Base-by-base conservation (phyloP, 2,888 invertebrate species). In the Malthinus flaveolus region DNA sequence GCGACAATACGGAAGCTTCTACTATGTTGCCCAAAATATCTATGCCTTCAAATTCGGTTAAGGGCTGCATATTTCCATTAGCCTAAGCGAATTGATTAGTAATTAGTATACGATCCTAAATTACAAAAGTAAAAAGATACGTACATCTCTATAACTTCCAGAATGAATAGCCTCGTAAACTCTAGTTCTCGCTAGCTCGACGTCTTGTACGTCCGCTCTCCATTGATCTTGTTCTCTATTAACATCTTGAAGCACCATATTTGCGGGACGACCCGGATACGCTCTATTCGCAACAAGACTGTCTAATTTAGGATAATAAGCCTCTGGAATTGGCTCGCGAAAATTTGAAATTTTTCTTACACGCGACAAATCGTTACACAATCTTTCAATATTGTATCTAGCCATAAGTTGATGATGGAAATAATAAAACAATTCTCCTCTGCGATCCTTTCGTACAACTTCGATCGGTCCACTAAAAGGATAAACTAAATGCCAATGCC, bases 401-500 rank as follows among this genome's bases (percentile, higher is more conserved):
- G 84, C 84, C 60, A 84, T 72, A 49, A 87, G 79, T 71, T 88
- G 88, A 64, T 87, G 83, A 68, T 91, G 91, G 89, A 90, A 90
- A 75, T 89, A 91, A 73, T 84, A 91, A 78, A 91, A 91, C 0
- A 91, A 79, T 78, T 91, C 91, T 23, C 91, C 91, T 32, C 90
- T 84, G 50, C 91, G 83, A 73, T 91, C 88, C 73, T 92, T 91
- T 46, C 82, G 82, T 5, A 92, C 90, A 39, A 90, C 85, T 34
- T 79, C 77, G 47, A 68, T 69, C 0, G 84, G 78, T 0, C 87
- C 85, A 66, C 88, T 87, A 75, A 88, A 88, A 0, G 93, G 93
- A 75, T 93, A 93, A 1, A 93, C 92, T 66, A 93, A 82, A 77
- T 94, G 93, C 93, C 93, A 93, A 74, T 93, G 93, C 93, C 93